Percentiles rank a stretch among this genome's conserved stretches.
phyloP scores from a whole-genome alignment of 2,797 vertebrate genomes.

The Pagetopsis macropterus region DNA sequence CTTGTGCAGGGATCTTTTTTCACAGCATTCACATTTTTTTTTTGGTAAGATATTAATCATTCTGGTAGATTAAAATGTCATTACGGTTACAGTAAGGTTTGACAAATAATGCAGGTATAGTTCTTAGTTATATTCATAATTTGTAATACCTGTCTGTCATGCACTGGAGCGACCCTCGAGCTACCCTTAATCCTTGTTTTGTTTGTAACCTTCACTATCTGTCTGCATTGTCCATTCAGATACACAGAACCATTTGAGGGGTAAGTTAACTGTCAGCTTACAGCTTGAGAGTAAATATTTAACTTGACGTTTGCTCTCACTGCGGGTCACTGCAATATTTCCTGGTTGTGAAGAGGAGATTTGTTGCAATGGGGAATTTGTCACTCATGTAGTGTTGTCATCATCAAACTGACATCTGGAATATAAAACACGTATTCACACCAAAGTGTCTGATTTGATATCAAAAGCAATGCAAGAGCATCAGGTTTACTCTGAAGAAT shows the following conservation, averaged over 20 bases:
- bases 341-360: neutral
- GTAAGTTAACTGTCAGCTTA: constrained; percentile 24
- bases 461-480: neutral
- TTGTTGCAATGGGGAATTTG: neutral
- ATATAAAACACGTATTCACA: neutral
- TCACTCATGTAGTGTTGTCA: neutral
- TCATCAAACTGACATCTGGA: neutral
- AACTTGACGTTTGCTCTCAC: constrained; percentile 54
- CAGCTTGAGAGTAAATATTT: constrained; percentile 50
- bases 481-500: constrained; percentile 2
- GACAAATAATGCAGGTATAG: constrained; percentile 1
- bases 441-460: neutral
- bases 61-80: constrained; percentile 2
- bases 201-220: neutral
- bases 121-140: neutral
- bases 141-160: constrained; percentile 4
- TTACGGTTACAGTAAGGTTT: constrained; percentile 19
- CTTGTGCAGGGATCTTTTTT: neutral
- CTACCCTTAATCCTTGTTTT: neutral
- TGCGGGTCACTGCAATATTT: neutral
- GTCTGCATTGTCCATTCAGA: constrained; percentile 1
- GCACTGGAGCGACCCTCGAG: constrained; percentile 1
- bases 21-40: neutral
- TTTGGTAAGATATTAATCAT: neutral
- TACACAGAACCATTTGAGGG: neutral